A percentile compares a stretch with the other conserved stretches of the same genome.
Conservation (phyloP, 2,113 vertebrate species). For the Gorsachius goisagi region DNA sequence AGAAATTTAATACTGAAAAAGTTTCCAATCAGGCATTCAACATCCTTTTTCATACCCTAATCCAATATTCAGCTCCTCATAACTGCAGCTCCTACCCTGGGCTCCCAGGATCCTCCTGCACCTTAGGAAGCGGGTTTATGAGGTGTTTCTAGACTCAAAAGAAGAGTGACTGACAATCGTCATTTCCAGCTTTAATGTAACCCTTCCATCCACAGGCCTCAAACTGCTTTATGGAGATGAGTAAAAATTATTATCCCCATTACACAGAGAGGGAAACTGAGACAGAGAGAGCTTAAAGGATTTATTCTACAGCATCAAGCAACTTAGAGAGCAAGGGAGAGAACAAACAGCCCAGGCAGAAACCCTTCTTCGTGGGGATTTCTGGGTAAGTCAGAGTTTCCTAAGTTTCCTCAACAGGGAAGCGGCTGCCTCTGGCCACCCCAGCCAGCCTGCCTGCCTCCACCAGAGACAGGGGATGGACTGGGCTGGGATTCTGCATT, state of each 20-base stretch:
- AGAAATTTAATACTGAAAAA: slow-evolving; percentile 17
- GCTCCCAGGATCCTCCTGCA: neutral
- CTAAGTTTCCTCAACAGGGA: neutral
- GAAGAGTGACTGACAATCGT: slow-evolving; percentile 19
- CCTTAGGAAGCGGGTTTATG: slow-evolving; percentile 25
- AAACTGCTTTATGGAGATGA: slow-evolving; percentile 53
- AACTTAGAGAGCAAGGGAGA: neutral
- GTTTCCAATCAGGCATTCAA: neutral
- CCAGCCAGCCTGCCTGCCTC: neutral
- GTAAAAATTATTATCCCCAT: slow-evolving; percentile 55
- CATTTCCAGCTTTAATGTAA: slow-evolving; percentile 46
- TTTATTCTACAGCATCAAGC: slow-evolving; percentile 27
- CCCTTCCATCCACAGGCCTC: slow-evolving; percentile 23
- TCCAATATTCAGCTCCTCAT: neutral
- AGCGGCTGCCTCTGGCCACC: accelerated
- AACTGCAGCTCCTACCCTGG: neutral
- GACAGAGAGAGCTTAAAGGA: slow-evolving; percentile 43
- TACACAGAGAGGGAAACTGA: slow-evolving; percentile 45
- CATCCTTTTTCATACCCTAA: neutral
- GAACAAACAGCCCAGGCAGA: neutral
- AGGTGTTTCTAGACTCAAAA: slow-evolving; percentile 34
- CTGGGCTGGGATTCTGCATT: neutral
- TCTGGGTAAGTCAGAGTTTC: neutral
- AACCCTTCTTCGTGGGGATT: neutral
- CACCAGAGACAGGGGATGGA: neutral